Evolutionary conservation across 2,113 vertebrate species (phyloP).

Genomic region (Casuarius casuarius): DNA sequence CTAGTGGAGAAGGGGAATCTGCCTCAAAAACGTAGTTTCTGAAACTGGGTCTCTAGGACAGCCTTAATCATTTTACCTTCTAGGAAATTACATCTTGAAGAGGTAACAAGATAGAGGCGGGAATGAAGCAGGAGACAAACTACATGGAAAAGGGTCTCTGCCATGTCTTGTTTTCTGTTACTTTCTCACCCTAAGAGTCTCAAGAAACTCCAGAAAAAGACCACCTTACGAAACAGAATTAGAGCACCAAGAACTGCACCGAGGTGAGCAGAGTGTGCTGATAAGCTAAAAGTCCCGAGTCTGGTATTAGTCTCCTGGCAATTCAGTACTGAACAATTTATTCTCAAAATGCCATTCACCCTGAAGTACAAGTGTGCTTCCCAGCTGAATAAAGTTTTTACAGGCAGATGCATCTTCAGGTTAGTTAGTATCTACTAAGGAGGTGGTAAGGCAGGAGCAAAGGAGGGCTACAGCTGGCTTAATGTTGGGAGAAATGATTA

Average conservation of each 20-base stretch:
- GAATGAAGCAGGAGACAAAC: neutral
- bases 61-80: neutral
- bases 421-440: neutral
- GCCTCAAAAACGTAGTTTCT: neutral
- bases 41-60: neutral
- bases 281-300: neutral
- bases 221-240: neutral
- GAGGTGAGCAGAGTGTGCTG: neutral
- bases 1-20: neutral
- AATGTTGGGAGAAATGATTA: neutral
- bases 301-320: neutral
- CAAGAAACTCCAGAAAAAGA: neutral
- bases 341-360: neutral
- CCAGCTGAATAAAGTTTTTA: neutral
- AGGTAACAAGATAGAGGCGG: neutral
- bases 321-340: neutral
- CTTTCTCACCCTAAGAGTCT: neutral
- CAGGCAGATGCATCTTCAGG: neutral
- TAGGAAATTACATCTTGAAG: neutral
- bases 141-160: neutral
- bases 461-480: neutral
- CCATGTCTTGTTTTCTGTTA: neutral
- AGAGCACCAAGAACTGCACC: fast-evolving
- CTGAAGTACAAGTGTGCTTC: neutral
- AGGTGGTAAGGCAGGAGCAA: neutral